phyloP scores from a whole-genome alignment of 2,797 vertebrate species.

The Dryobates pubescens region DNA sequence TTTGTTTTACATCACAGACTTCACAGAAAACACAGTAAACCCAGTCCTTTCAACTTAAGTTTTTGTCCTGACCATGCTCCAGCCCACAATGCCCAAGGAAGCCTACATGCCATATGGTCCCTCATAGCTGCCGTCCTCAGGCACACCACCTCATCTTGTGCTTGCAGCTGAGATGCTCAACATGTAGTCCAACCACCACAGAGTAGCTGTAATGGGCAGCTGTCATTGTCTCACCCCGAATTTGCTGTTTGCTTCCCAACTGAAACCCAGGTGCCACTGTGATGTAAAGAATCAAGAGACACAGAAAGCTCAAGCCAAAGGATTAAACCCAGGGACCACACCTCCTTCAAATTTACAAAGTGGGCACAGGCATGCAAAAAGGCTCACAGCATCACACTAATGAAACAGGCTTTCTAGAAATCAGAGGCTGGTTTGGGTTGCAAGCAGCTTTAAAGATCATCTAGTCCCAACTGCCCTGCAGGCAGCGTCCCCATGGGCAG shows the following conservation, averaged over 20 bases:
- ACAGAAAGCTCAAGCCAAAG: neutral
- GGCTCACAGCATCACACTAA: neutral
- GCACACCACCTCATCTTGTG: neutral
- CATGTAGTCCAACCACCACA: neutral
- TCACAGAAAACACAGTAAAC: no score
- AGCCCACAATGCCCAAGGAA: no score
- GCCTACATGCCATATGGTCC: neutral
- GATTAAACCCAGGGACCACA: neutral
- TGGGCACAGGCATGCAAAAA: neutral
- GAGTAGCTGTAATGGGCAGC: neutral
- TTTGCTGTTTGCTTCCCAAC: neutral
- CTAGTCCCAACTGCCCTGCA: neutral
- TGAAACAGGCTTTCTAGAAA: neutral
- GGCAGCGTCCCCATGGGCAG: neutral
- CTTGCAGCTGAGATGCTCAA: neutral
- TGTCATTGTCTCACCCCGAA: neutral
- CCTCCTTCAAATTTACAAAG: neutral
- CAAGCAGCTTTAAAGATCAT: neutral
- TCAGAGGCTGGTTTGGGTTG: neutral
- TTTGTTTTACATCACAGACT: no score
- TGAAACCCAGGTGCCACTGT: neutral
- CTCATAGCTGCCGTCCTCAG: neutral
- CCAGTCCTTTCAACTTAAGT: no score
- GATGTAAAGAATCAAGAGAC: neutral
- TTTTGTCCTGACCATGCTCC: no score